Evolutionary conservation across 92 coral and sea anemone genomes (phyloP).

Genomic region (Palythoa grandiflora): DNA sequence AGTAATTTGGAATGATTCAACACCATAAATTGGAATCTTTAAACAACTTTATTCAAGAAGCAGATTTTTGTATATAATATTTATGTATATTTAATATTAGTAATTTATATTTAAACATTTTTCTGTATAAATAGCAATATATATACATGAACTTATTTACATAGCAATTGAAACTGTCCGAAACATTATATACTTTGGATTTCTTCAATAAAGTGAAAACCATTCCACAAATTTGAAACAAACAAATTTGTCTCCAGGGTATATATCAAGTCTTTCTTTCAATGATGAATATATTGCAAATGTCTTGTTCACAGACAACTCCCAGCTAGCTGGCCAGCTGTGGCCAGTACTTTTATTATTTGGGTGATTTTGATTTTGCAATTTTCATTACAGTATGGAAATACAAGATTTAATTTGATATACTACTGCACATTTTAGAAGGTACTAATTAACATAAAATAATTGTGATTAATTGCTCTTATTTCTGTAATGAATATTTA

Average conservation of each 20-base stretch:
- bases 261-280: constrained; percentile 15
- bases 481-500: not conserved
- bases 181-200: constrained; percentile 8
- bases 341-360: not conserved
- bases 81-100: not conserved
- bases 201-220: constrained; percentile 12
- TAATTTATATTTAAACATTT: constrained; percentile 13
- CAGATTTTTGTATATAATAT: not conserved
- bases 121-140: not conserved
- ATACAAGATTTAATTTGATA: not conserved
- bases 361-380: not conserved
- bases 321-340: not conserved
- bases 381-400: not conserved
- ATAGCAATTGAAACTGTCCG: not conserved
- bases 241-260: not conserved
- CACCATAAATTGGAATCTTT: constrained; percentile 15
- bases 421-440: not conserved
- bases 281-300: not conserved
- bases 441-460: not conserved
- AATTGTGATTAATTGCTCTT: not conserved
- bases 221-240: constrained; percentile 2
- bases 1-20: constrained; percentile 2
- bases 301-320: constrained; percentile 3
- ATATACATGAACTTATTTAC: not conserved
- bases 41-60: constrained; percentile 1